Evolutionary conservation across 1,140 invertebrate genomes (phyloP).

Genomic region (Globodera ellingtonae): DNA sequence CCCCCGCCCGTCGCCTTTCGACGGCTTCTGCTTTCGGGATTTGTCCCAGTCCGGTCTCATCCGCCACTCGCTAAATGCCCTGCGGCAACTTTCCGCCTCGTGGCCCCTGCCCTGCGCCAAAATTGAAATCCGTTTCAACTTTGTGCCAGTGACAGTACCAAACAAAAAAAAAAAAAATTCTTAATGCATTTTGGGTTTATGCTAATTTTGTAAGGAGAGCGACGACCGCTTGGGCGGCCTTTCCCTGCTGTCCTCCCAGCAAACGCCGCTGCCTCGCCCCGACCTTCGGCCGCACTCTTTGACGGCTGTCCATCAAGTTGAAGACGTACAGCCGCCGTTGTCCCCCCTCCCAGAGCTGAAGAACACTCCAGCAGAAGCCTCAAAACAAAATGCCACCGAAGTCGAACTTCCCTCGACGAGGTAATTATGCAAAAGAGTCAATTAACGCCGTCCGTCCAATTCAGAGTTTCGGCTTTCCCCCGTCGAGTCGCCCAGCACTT

Average conservation of each 20-base stretch:
- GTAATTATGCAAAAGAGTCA: background rate
- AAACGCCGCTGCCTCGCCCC: slow-evolving; percentile 4
- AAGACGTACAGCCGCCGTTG: slow-evolving; percentile 7
- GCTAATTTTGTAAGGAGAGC: background rate
- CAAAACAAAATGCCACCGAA: slow-evolving; percentile 1
- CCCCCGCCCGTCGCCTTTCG: slow-evolving; percentile 46
- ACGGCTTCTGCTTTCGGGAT: slow-evolving; percentile 41
- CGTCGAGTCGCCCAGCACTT: slow-evolving; percentile 18
- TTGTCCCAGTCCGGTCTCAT: slow-evolving; percentile 21
- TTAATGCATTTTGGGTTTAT: no score
- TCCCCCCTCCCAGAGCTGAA: background rate
- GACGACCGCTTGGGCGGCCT: background rate
- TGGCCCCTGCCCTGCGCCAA: background rate
- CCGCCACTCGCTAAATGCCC: slow-evolving; percentile 10
- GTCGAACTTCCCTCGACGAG: background rate
- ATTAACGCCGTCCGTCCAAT: background rate
- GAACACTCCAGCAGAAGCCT: background rate
- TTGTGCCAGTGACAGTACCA: slow-evolving; percentile 1
- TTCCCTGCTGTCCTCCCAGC: background rate
- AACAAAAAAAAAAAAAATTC: no score
- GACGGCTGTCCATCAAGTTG: slow-evolving; percentile 16
- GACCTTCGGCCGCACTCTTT: background rate
- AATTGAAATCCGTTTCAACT: slow-evolving; percentile 28
- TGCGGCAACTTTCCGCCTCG: background rate
- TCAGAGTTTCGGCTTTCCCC: slow-evolving; percentile 39